Conservation (phyloP, 2,888 invertebrate genomes). For the Shargacucullia verbasci region DNA sequence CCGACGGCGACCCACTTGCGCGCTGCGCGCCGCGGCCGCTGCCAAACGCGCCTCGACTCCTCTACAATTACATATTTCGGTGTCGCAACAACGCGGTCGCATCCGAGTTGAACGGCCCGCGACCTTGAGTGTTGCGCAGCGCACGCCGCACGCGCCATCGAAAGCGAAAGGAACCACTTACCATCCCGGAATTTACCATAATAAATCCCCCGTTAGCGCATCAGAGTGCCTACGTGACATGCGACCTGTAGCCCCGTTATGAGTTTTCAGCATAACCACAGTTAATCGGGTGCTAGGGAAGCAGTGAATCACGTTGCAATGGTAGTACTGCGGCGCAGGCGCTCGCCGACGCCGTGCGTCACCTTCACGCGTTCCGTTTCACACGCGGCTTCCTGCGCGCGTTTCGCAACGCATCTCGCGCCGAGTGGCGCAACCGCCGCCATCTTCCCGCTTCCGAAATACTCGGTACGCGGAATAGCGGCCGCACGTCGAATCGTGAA, state of each 20-base stretch:
- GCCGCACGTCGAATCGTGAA: slow-evolving; percentile 60
- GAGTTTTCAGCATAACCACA: slow-evolving; percentile 64
- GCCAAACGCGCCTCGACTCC: slow-evolving; percentile 86
- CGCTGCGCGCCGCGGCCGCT: slow-evolving; percentile 81
- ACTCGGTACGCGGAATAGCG: slow-evolving; percentile 64
- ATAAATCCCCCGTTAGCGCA: slow-evolving; percentile 54
- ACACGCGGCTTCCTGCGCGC: slow-evolving; percentile 77
- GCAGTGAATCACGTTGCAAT: slow-evolving; percentile 66
- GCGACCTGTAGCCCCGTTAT: slow-evolving; percentile 59
- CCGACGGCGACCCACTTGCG: slow-evolving; percentile 82
- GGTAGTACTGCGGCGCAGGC: slow-evolving; percentile 14
- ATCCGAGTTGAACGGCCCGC: slow-evolving; percentile 89
- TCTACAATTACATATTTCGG: slow-evolving; percentile 88
- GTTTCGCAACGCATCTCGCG: slow-evolving; percentile 73
- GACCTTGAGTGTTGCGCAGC: slow-evolving; percentile 86
- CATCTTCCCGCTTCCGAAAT: slow-evolving; percentile 76
- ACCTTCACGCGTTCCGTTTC: slow-evolving; percentile 72
- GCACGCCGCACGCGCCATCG: slow-evolving; percentile 81
- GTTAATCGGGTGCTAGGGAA: slow-evolving; percentile 58
- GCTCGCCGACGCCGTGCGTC: slow-evolving; percentile 66
- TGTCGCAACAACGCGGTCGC: slow-evolving; percentile 87
- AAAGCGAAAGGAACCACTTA: slow-evolving; percentile 84
- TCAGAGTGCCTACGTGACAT: slow-evolving; percentile 79
- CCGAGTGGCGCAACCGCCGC: slow-evolving; percentile 70
- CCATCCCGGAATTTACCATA: slow-evolving; percentile 74